Base-by-base conservation (phyloP, 2,888 invertebrate genomes). In the Cataglyphis albicans region DNA sequence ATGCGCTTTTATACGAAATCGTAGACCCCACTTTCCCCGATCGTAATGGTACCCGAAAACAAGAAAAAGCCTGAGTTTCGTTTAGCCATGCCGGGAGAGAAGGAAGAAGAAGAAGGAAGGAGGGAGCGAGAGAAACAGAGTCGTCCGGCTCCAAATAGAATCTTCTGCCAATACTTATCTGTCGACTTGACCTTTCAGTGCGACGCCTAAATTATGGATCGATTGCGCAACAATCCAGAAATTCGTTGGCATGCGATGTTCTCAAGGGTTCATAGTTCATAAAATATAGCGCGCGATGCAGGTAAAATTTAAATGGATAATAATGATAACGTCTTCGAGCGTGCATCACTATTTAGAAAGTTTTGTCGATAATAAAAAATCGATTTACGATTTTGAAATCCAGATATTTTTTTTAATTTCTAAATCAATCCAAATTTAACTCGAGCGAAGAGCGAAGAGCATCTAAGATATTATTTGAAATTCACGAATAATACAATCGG, bases 1-100 rank as follows among this genome's bases (percentile, higher is more conserved):
- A 84, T 87, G 89, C 82, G 88, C 92, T 93, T 94, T 94, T 94
- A 94, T 94, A 94, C 86, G 84, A 85, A 87, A 88, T 85, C 81
- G 72, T 75, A 84, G 88, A 85, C 88, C 89, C 91, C 92, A 92
- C 93, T 92, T 92, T 91, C 92, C 91, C 89, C 86, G 57, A 68
- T 83, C 83, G 75, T 75, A 70, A 85, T 87, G 83, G 67, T 85
- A 85, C 81, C 73, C 83, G 73, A 87, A 89, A 87, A 91, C 82
- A 84, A 87, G 73, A 84, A 88, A 85, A 84, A 84, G 35, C 12
- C 18, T 55, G 35, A 2, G 12, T 59, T 72, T 15, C 44, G 15
- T 25, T 10, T n/a, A 55, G 57, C 38, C 7, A 59, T 55, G 52
- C 25, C n/a, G 48, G 55, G 25, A 64, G 25, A 64, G 48, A 68